Conservation (phyloP, 2,888 invertebrate genomes). For the Anoplius nigerrimus region DNA sequence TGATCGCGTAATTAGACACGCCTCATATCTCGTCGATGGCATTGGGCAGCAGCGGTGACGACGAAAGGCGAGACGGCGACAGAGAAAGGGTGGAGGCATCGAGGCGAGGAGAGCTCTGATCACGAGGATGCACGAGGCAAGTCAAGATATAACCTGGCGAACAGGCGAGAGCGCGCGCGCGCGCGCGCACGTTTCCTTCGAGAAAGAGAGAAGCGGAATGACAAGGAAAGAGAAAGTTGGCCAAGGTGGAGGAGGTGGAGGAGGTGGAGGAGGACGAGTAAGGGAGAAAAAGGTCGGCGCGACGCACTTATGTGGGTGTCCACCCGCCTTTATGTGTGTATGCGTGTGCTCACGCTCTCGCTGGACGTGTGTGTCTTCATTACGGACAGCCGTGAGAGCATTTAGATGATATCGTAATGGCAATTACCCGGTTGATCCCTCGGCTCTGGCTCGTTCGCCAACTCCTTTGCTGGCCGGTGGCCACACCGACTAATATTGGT, state of each 20-base stretch:
- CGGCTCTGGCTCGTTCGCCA: conserved; percentile 46
- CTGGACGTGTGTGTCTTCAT: conserved; percentile 61
- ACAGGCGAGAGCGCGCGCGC: conserved; percentile 33
- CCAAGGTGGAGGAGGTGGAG: neutral
- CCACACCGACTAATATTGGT: conserved; percentile 62
- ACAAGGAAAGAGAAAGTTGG: neutral
- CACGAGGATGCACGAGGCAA: conserved; percentile 30
- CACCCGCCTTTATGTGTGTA: conserved; percentile 38
- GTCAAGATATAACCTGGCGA: conserved; percentile 24
- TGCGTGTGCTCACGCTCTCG: conserved; percentile 24
- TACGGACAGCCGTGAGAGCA: conserved; percentile 65
- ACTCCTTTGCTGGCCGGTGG: conserved; percentile 53
- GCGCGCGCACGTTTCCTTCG: conserved; percentile 8
- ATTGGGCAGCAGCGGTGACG: conserved; percentile 46
- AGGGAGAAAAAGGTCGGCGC: conserved; percentile 32
- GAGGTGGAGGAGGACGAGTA: too few species aligned
- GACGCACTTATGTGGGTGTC: conserved; percentile 35
- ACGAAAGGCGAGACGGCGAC: conserved; percentile 12
- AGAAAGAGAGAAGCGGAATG: neutral
- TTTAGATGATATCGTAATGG: conserved; percentile 68
- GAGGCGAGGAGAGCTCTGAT: conserved; percentile 28
- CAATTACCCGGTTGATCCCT: conserved; percentile 62
- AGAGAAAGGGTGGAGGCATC: neutral
- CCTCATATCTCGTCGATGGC: conserved; percentile 71
- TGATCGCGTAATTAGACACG: conserved; percentile 73